A percentile compares a stretch with the other conserved stretches of the same genome.
phyloP scores from a whole-genome alignment of 2,797 vertebrate genomes.

The Macrochelys suwanniensis region DNA sequence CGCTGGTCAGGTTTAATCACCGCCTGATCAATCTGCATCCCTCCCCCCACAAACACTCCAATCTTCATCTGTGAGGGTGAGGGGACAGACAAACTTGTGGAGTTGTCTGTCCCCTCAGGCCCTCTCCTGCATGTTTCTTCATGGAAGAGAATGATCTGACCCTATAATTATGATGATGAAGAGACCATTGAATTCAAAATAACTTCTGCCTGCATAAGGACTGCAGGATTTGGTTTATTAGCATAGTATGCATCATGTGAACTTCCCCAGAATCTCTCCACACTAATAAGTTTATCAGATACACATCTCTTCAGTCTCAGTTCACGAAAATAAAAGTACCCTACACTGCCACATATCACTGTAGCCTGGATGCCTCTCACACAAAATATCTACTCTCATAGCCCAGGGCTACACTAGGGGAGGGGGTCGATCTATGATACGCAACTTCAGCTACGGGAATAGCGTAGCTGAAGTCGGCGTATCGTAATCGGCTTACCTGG shows the following conservation, averaged over 20 bases:
- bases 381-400: constrained; percentile 61
- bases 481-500: no score
- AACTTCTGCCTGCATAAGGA: constrained; percentile 59
- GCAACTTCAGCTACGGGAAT: no score
- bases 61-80: neutral
- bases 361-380: constrained; percentile 50
- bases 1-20: neutral
- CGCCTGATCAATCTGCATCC: neutral
- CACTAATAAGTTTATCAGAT: constrained; percentile 45
- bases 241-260: rapidly evolving
- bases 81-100: neutral
- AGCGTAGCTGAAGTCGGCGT: no score
- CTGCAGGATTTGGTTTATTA: neutral
- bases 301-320: constrained; percentile 66
- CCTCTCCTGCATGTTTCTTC: neutral
- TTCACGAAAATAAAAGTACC: constrained; percentile 64
- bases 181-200: constrained; percentile 7
- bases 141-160: neutral
- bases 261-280: constrained; percentile 15
- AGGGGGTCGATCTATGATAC: no score
- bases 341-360: constrained; percentile 58
- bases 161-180: neutral
- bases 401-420: no score
- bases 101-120: neutral
- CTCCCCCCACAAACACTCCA: neutral